Evolutionary conservation across 2,113 vertebrate genomes (phyloP), one percentile per base, ranked within the genome.

Genomic region (Nothoprocta pentlandii): DNA sequence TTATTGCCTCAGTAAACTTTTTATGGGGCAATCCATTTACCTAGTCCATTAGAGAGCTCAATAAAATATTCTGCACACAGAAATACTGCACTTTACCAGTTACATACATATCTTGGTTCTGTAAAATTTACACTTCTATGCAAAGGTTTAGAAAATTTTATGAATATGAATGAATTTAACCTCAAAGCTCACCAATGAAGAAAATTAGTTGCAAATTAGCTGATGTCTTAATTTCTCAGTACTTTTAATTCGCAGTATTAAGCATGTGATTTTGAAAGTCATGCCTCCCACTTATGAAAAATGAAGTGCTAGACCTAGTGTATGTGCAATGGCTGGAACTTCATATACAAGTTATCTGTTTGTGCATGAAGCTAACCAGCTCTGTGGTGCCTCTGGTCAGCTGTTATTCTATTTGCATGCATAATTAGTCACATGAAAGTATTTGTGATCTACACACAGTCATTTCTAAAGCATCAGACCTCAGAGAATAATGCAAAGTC

Each of bases 1-100:
- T 96, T 94, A 83, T 91, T 94, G 92, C 81, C 78, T 96, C 90
- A n/a, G 92, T 96, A 96, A 97, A 96, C 54, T 71, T 90, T 96
- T 94, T 94, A 96, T 87, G 69, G 67, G 80, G 70, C 69, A 92
- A 83, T 94, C 86, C 78, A 93, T 91, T 92, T 95, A 88, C 90
- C 44, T 89, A 95, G 85, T 93, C 68, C 83, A 78, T 93, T 94
- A 96, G 80, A 89, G 39, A 89, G 66, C 77, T 86, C 89, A 87
- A 82, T 97, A 96, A 96, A 96, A 88, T 84, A 91, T 94, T 94
- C 70, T 76, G 44, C 62, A 47, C 34, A 91, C 79, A 96, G 86
- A 96, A 96, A 81, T 42, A 85, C 53, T 83, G 44, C 44, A 75
- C 30, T 94, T 94, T 77, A 89, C 39, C 69, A 49, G 32, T 68